These are phyloP conservation scores for Cephalotes varians DNA, from an alignment of 2,888 invertebrate genomes.

Conservation along the genomic window DNA sequence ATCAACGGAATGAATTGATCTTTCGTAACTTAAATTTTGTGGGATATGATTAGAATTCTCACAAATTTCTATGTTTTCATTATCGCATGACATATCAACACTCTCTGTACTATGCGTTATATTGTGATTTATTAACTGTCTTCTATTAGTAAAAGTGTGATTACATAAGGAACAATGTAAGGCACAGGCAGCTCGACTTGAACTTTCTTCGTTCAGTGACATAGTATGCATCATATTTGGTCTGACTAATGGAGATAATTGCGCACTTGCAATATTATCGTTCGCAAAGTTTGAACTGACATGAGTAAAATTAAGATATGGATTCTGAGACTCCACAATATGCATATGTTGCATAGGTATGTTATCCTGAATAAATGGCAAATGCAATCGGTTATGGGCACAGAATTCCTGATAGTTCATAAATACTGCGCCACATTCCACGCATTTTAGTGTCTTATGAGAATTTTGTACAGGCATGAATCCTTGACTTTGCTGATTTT, in stretches of 20 bases:
- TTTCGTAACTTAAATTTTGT: constrained; percentile 75
- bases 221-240: constrained; percentile 68
- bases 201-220: constrained; percentile 62
- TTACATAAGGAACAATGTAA: constrained; percentile 82
- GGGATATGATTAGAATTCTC: constrained; percentile 78
- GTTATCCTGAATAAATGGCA: constrained; percentile 78
- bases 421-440: constrained; percentile 80
- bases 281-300: constrained; percentile 63
- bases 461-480: constrained; percentile 76
- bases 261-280: constrained; percentile 54
- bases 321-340: constrained; percentile 80
- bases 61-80: constrained; percentile 79
- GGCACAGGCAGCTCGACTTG: constrained; percentile 79
- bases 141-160: constrained; percentile 80
- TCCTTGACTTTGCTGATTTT: constrained; percentile 80
- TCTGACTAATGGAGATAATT: constrained; percentile 60
- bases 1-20: constrained; percentile 70
- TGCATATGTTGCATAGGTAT: constrained; percentile 80
- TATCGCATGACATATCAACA: constrained; percentile 78
- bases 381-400: constrained; percentile 77
- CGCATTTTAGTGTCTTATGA: constrained; percentile 78
- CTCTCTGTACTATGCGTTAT: constrained; percentile 77
- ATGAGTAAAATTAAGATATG: constrained; percentile 76
- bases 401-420: constrained; percentile 81
- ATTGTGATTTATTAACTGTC: constrained; percentile 79